These are phyloP conservation scores for Zaprionus bogoriensis DNA, from an alignment of 2,888 invertebrate species.

Conservation along the genomic window DNA sequence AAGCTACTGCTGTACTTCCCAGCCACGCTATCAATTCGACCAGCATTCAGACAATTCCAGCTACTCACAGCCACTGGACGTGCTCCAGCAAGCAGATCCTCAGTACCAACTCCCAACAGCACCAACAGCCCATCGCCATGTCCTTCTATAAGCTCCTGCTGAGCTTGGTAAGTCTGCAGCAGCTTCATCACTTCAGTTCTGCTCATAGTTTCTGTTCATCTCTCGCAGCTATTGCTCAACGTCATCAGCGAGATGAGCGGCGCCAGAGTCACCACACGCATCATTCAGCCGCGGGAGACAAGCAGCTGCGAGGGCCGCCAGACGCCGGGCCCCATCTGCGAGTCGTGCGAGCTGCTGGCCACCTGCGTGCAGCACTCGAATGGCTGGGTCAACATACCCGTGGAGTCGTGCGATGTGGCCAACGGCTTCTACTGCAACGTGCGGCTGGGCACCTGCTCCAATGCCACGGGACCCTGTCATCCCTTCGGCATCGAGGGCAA, in stretches of 20 bases:
- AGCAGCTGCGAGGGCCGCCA: slow-evolving; percentile 78
- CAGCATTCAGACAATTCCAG: slow-evolving; percentile 52
- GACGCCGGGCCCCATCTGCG: slow-evolving; percentile 80
- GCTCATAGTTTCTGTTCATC: neutral
- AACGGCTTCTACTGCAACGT: slow-evolving; percentile 81
- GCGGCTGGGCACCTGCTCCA: slow-evolving; percentile 77
- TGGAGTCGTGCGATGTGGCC: slow-evolving; percentile 81
- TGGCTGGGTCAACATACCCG: slow-evolving; percentile 82
- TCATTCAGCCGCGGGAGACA: slow-evolving; percentile 77
- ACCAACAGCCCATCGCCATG: slow-evolving; percentile 38
- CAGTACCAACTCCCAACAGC: neutral
- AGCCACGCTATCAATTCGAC: slow-evolving; percentile 54
- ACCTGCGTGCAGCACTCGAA: slow-evolving; percentile 80
- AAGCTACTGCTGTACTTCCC: slow-evolving; percentile 42
- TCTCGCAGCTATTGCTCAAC: slow-evolving; percentile 43
- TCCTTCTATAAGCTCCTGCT: slow-evolving; percentile 33
- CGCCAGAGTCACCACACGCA: slow-evolving; percentile 47
- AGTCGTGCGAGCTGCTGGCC: slow-evolving; percentile 80
- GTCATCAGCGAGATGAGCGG: slow-evolving; percentile 18
- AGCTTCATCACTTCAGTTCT: neutral
- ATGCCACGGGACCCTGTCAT: slow-evolving; percentile 81
- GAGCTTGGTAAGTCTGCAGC: slow-evolving; percentile 46
- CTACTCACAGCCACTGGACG: slow-evolving; percentile 47
- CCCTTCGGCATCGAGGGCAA: slow-evolving; percentile 81
- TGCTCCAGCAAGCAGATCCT: neutral